These are phyloP conservation scores for Congeria kusceri DNA, from an alignment of 2,888 invertebrate genomes.

Conservation along the genomic window DNA sequence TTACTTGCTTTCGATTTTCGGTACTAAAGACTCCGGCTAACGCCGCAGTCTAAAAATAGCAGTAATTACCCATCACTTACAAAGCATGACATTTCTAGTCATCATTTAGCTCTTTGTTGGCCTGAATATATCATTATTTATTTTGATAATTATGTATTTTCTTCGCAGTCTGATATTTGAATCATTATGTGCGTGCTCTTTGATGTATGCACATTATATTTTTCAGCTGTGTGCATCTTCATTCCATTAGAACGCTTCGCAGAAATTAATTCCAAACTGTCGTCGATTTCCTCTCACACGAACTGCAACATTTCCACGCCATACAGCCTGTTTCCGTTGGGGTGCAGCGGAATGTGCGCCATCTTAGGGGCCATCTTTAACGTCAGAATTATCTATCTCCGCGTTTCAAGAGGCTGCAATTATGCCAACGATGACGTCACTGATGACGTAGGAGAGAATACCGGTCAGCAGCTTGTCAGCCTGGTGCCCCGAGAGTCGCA, in stretches of 20 bases:
- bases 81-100: no score
- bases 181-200: no score
- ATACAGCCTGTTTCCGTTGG: not conserved
- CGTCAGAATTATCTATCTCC: not conserved
- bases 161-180: no score
- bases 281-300: not conserved
- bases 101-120: no score
- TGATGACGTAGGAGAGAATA: not conserved
- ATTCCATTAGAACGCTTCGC: constrained; percentile 1
- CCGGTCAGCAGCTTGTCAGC: not conserved
- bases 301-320: constrained; percentile 1
- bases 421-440: not conserved
- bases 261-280: not conserved
- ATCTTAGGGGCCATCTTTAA: constrained; percentile 2
- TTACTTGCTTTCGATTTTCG: no score
- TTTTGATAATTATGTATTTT: no score
- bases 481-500: not conserved
- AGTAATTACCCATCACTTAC: no score
- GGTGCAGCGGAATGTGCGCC: not conserved
- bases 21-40: no score
- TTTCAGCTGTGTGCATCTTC: constrained; percentile 4
- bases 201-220: not conserved
- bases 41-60: no score
- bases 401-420: not conserved
- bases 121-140: no score